A percentile compares a stretch with the other conserved stretches of the same genome.
phyloP scores from a whole-genome alignment of 2,797 vertebrate genomes.

The Carcharodon carcharias region DNA sequence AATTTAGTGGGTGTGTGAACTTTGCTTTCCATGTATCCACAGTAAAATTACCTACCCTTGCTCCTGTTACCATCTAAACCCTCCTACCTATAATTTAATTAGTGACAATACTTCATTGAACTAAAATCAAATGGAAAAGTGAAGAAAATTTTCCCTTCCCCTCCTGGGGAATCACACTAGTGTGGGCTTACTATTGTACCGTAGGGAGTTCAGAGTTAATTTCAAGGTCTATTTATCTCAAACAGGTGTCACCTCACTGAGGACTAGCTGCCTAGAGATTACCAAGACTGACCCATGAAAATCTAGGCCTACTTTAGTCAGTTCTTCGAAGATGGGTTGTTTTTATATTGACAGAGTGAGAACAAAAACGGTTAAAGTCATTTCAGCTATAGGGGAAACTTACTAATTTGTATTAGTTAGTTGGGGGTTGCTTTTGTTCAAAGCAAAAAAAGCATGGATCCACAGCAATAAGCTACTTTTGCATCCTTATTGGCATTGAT shows the following conservation, averaged over 20 bases:
- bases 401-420: neutral
- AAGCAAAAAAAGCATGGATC: neutral
- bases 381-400: neutral
- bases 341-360: neutral
- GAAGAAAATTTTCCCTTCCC: neutral
- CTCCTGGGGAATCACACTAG: neutral
- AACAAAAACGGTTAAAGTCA: neutral
- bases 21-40: neutral
- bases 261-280: neutral
- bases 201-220: neutral
- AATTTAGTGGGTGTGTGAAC: neutral
- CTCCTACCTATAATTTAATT: neutral
- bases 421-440: neutral
- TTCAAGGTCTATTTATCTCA: neutral
- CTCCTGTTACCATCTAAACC: neutral
- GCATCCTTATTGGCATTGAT: neutral
- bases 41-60: neutral
- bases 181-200: neutral
- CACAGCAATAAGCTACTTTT: neutral
- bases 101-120: neutral
- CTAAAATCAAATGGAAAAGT: neutral
- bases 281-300: neutral
- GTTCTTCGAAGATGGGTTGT: neutral
- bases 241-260: neutral
- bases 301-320: neutral